Percentiles rank a stretch among this genome's conserved stretches.
Conservation (phyloP, 2,797 vertebrate genomes). For the Anniella stebbinsi region DNA sequence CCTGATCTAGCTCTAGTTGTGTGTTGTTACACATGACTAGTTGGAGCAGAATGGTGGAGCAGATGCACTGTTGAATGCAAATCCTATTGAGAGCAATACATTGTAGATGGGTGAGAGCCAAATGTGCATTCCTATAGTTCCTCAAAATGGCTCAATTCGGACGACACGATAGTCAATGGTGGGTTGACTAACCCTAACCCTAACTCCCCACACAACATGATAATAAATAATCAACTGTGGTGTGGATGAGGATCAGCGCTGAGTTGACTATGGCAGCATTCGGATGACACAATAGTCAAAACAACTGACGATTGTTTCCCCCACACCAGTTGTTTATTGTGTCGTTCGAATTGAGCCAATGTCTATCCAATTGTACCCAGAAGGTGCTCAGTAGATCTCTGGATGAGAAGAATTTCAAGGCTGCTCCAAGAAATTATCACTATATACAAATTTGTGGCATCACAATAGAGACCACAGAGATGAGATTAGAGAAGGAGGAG, state of each 20-base stretch:
- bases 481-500: not conserved
- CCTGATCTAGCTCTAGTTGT: not conserved
- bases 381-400: not conserved
- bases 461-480: not conserved
- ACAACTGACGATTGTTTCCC: too few relatives aligned
- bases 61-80: not conserved
- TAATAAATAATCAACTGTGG: too few relatives aligned
- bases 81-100: not conserved
- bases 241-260: too few relatives aligned
- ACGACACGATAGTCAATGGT: too few relatives aligned
- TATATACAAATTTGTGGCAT: too few relatives aligned
- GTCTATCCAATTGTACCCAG: not conserved
- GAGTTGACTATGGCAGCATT: too few relatives aligned
- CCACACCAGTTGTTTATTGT: too few relatives aligned
- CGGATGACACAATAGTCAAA: too few relatives aligned
- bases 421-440: not conserved
- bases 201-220: too few relatives aligned
- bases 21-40: not conserved
- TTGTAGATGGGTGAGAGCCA: not conserved
- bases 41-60: not conserved
- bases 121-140: not conserved
- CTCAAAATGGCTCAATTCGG: too few relatives aligned
- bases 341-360: too few relatives aligned
- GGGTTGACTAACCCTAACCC: too few relatives aligned
- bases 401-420: not conserved